These are phyloP conservation scores for Caenorhabditis panamensis DNA, from an alignment of 2,888 invertebrate genomes.

Conservation along the genomic window DNA sequence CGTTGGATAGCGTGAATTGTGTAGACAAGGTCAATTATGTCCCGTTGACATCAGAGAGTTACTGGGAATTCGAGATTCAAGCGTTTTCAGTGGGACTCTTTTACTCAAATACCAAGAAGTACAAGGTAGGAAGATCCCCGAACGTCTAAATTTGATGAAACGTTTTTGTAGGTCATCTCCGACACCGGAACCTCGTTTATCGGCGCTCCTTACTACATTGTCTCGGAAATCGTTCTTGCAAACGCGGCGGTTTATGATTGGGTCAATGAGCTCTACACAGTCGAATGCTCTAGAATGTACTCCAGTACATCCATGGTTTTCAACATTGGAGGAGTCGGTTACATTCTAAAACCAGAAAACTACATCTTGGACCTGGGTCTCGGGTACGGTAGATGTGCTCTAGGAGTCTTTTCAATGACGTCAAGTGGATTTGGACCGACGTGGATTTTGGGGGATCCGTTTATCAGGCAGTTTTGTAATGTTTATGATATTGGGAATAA, in stretches of 20 bases:
- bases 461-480: constrained; percentile 68
- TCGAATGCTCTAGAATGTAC: constrained; percentile 63
- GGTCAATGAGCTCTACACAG: constrained; percentile 65
- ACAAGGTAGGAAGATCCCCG: not conserved
- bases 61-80: constrained; percentile 74
- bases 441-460: constrained; percentile 70
- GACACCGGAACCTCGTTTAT: constrained; percentile 77
- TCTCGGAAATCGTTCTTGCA: constrained; percentile 53
- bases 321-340: constrained; percentile 68
- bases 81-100: constrained; percentile 59
- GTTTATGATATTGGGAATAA: constrained; percentile 58
- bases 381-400: constrained; percentile 67
- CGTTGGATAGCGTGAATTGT: constrained; percentile 72
- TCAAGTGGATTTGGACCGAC: constrained; percentile 61
- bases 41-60: constrained; percentile 69
- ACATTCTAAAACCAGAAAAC: constrained; percentile 70
- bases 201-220: constrained; percentile 65
- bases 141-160: not conserved
- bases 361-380: constrained; percentile 74
- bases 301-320: constrained; percentile 51
- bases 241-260: constrained; percentile 65
- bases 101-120: not conserved
- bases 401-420: constrained; percentile 63
- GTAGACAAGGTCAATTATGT: constrained; percentile 67
- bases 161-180: constrained; percentile 68